Evolutionary conservation across 2,797 vertebrate species (phyloP), one percentile per base, ranked within the genome.

Genomic region (Gila robusta): DNA sequence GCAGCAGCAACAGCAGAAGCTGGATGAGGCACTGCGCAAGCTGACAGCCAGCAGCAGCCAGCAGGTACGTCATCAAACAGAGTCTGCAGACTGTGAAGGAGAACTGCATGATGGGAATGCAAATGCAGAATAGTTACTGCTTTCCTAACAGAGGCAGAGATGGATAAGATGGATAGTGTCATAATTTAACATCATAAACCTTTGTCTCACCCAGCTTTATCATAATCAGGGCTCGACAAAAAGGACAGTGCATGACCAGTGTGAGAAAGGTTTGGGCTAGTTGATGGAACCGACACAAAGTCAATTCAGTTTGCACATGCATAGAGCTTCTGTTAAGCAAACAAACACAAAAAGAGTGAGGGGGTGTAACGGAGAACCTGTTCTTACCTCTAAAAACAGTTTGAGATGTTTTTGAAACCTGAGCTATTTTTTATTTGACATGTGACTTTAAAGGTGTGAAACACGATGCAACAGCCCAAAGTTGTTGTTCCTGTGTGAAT

Each of bases 1-100:
- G 79, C 98, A 98, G 90, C 98, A 99, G 88, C 95, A 97, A 80
- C 97, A 98, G 92, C 93, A 87, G 88, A 98, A 96, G 89, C 91
- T 99, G 89, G 98, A 99, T 17, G 98, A 99, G 83, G 90, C 95
- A 41, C 90, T 95, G 28, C 90, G 92, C 71, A 96, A 96, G 87
- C 95, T 97, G 66, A 94, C 96, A 0, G 96, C 96, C 79, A 95
- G 93, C 90, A 96, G 88, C 92, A 96, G 96, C 91, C 96, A 96
- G 78, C 96, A 97, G 94, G 97, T 98, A 94, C 83, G 90, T 69
- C 44, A 71, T 71, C 44, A 78, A 62, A 82, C 35, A 16, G 16
- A 28, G 56, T 5, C 71, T 39, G 17, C 79, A 67, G 35, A 17
- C 23, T 82, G n/a, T 28, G 23, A 39, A 71, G 4, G 49, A 71